Conservation (phyloP, 2,797 vertebrate genomes). For the Thunnus albacares region DNA sequence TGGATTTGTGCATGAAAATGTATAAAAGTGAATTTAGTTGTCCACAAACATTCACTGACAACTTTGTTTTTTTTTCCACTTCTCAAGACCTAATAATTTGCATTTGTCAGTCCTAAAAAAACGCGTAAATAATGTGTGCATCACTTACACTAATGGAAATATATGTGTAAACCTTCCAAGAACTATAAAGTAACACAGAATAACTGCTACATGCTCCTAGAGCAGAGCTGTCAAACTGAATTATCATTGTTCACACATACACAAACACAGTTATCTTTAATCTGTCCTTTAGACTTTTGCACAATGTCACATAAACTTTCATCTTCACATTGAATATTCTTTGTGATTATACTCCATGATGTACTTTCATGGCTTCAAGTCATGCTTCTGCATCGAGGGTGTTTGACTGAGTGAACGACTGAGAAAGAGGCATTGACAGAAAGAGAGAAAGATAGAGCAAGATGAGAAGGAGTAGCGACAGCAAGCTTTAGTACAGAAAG, state of each 20-base stretch:
- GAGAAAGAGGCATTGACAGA: conserved; percentile 53
- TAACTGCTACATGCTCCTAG: conserved; percentile 7
- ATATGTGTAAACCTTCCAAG: conserved; percentile 1
- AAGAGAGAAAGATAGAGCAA: conserved; percentile 23
- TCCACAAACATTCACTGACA: too few relatives aligned
- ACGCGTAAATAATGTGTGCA: neutral
- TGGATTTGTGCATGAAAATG: neutral
- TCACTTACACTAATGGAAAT: neutral
- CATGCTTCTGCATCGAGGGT: conserved; percentile 43
- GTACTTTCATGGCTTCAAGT: conserved; percentile 51
- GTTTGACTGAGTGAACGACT: conserved; percentile 59
- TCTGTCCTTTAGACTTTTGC: conserved; percentile 56
- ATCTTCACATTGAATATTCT: conserved; percentile 69
- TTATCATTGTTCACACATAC: conserved; percentile 32
- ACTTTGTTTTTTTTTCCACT: too few relatives aligned
- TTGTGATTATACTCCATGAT: conserved; percentile 55
- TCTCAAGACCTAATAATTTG: too few relatives aligned
- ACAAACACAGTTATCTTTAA: conserved; percentile 39
- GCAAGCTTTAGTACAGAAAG: conserved; percentile 59
- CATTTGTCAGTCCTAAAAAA: neutral
- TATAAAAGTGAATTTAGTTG: neutral
- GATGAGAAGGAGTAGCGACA: conserved; percentile 64
- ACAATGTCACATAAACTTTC: conserved; percentile 69
- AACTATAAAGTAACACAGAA: conserved; percentile 7
- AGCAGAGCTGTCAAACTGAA: conserved; percentile 51